phyloP scores from a whole-genome alignment of 1,140 invertebrate genomes.

The Octopus bimaculoides region DNA sequence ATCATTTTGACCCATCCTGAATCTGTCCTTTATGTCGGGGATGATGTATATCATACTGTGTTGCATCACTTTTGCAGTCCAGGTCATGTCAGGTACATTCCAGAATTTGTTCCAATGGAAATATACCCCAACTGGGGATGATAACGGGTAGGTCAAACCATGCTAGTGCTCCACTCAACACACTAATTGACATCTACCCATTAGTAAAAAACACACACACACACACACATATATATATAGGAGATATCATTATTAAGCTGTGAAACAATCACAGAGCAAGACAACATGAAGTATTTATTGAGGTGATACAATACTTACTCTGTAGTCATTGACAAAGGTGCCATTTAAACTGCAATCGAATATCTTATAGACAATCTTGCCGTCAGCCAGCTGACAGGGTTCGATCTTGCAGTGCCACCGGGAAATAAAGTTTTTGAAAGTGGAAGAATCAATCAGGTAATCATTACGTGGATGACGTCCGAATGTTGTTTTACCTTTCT shows the following conservation, averaged over 20 bases:
- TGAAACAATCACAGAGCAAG: background rate
- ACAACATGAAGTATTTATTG: background rate
- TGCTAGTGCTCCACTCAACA: too few relatives aligned
- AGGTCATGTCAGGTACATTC: too few relatives aligned
- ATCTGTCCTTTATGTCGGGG: too few relatives aligned
- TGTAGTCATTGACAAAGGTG: conserved; percentile 56
- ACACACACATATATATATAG: too few relatives aligned
- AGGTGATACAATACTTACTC: conserved; percentile 33
- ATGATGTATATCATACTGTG: too few relatives aligned
- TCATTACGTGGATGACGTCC: conserved; percentile 37
- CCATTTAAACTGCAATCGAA: conserved; percentile 54
- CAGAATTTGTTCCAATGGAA: too few relatives aligned
- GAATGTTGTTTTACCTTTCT: conserved; percentile 34
- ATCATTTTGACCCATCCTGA: too few relatives aligned
- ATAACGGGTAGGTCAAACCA: too few relatives aligned
- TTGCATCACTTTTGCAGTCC: too few relatives aligned
- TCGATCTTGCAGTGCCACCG: conserved; percentile 40
- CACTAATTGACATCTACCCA: too few relatives aligned
- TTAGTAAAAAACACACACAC: too few relatives aligned
- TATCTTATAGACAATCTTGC: conserved; percentile 36
- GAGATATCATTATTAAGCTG: background rate
- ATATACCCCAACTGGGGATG: too few relatives aligned
- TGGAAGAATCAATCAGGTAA: conserved; percentile 42
- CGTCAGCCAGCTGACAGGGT: conserved; percentile 31
- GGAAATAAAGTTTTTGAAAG: conserved; percentile 43